Conservation (phyloP, 2,113 vertebrate species). For the Hemiscyllium ocellatum region DNA sequence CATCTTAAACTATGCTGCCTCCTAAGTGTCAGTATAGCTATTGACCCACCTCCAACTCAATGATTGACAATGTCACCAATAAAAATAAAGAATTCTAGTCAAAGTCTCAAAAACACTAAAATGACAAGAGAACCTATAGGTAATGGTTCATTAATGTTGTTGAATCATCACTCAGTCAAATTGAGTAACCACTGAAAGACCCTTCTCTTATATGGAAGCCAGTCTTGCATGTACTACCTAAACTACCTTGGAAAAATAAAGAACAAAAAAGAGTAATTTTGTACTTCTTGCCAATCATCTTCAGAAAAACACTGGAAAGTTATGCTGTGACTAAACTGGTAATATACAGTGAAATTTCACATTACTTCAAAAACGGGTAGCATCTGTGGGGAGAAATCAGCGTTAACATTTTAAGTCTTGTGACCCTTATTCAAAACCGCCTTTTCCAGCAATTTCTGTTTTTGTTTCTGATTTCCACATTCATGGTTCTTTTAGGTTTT, state of each 20-base stretch:
- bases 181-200: background rate
- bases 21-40: no score
- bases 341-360: background rate
- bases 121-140: background rate
- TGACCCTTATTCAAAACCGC: no score
- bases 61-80: background rate
- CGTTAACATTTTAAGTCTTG: no score
- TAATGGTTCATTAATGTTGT: background rate
- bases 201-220: background rate
- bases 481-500: no score
- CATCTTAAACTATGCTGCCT: no score
- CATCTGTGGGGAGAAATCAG: no score
- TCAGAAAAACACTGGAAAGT: background rate
- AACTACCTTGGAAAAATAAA: background rate
- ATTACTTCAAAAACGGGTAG: background rate
- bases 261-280: background rate
- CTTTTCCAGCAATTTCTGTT: no score
- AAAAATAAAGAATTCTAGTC: background rate
- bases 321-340: background rate
- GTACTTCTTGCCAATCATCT: background rate
- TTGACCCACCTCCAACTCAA: background rate
- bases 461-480: no score
- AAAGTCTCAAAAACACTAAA: background rate
- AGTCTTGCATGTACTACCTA: background rate
- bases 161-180: background rate